Evolutionary conservation across 2,888 invertebrate genomes (phyloP), one percentile per base, ranked within the genome.

Genomic region (Nemapogon koenigi): DNA sequence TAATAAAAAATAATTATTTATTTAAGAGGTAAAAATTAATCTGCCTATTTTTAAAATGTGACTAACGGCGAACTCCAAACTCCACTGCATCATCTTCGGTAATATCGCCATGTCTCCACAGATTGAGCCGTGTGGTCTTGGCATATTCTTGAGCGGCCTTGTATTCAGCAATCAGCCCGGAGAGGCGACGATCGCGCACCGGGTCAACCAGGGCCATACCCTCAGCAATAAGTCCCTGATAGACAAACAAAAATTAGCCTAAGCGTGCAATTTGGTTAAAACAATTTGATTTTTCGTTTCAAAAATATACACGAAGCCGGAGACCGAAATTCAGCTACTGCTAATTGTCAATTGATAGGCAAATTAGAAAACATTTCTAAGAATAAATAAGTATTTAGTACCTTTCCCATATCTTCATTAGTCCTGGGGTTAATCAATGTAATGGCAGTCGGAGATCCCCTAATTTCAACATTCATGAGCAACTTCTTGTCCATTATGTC

Each of bases 61-160:
- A n/a, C n/a, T 73, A 79, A 69, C 78, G 78, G 28, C 76, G 65
- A 47, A 67, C 72, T 2, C 79, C 79, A 47, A 80, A 80, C 60
- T 80, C 79, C 2, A 62, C 59, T 3, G 91, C 92, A 64, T 96
- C 95, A 55, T 94, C 95, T 46, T 92, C 94, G 43, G 91, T 92
- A 72, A 98, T 94, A 71, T 99, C 99, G n/a, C 99, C 99, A 63
- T 98, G 98, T 59, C 91, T 89, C 98, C 98, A 99, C 55, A 99
- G 89, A 69, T 91, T 92, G 53, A 87, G 82, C 64, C 94, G 94
- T 50, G 87, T 85, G 55, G 86, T 87, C 73, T 91, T 90, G 15
- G 97, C 97, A 47, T 85, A 83, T 46, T 91, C 89, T 66, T 97
- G 92, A 30, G 95, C 94, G 40, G 85, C 85, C 58, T 83, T 84